Evolutionary conservation across 2,797 vertebrate species (phyloP).

Genomic region (Phaenicophaeus curvirostris): DNA sequence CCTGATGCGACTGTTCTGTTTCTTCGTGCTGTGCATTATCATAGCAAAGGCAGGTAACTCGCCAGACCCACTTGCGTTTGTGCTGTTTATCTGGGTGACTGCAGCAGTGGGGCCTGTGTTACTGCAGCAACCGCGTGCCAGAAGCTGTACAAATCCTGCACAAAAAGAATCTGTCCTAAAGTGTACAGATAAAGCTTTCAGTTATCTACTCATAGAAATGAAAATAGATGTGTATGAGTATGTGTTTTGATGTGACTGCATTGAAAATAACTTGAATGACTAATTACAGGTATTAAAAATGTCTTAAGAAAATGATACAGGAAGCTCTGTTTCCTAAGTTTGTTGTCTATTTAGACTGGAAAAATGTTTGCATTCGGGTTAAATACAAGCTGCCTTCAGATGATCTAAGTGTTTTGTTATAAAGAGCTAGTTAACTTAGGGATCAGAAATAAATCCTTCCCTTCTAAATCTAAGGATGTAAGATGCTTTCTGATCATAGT

Average conservation of each 20-base stretch:
- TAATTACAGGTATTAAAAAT: neutral
- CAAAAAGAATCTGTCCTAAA: neutral
- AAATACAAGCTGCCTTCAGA: neutral
- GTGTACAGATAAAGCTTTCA: neutral
- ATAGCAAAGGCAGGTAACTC: neutral
- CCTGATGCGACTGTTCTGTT: fast-evolving
- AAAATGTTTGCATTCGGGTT: neutral
- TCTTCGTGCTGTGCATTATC: neutral
- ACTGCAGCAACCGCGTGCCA: neutral
- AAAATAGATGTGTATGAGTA: neutral
- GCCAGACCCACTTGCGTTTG: neutral
- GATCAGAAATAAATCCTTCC: neutral
- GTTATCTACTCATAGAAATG: neutral
- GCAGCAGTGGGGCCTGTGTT: neutral
- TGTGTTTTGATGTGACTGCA: neutral
- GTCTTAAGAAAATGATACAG: neutral
- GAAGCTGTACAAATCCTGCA: neutral
- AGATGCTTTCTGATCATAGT: neutral
- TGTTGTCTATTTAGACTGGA: neutral
- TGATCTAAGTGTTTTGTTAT: neutral
- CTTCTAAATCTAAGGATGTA: neutral
- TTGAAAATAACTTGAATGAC: neutral
- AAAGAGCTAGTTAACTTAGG: neutral
- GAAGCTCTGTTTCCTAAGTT: neutral
- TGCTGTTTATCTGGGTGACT: neutral